Evolutionary conservation across 2,113 vertebrate genomes (phyloP), one percentile per base, ranked within the genome.

Genomic region (Murina feae): DNA sequence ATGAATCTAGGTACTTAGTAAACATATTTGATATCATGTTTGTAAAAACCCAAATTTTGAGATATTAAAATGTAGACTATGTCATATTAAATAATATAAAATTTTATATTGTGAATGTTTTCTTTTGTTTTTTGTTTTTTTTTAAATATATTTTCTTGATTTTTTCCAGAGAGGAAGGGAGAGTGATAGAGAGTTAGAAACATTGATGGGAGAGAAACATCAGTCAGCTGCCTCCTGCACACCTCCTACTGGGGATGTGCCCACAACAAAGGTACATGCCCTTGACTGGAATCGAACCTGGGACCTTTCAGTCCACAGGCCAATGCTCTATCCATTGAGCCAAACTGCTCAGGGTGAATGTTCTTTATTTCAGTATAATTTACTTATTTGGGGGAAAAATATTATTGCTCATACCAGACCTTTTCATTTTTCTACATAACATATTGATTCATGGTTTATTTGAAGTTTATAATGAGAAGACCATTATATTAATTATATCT

Each of bases 401-500:
- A 82, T 18, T 23, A 78, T 75, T 74, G 23, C 49, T 95, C 1
- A 12, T 30, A 65, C 12, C 71, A 96, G 32, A 30, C 9, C 20
- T 89, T 94, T 72, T 23, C 6, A 91, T 44, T 93, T 92, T 94
- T 68, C 28, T 93, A 32, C 1, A 28, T 58, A 83, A 90, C 39
- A 79, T 74, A 85, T 51, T 93, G 75, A 95, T 86, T 90, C 90
- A 63, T 91, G 51, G 42, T 55, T 93, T 65, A 89, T n/a, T 81
- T 94, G 68, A 82, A 25, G 14, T 86, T 95, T 42, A 78, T 94
- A 82, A 93, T 88, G 30, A 80, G n/a, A 72, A 94, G 44, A 65
- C 30, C 76, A 96, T 89, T 83, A 86, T 6, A 89, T 92, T 92
- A 96, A 82, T 90, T 96, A 75, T 78, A 55, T 65, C 60, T 78